phyloP scores from a whole-genome alignment of 2,888 invertebrate genomes.

The Drosophila macrospina region DNA sequence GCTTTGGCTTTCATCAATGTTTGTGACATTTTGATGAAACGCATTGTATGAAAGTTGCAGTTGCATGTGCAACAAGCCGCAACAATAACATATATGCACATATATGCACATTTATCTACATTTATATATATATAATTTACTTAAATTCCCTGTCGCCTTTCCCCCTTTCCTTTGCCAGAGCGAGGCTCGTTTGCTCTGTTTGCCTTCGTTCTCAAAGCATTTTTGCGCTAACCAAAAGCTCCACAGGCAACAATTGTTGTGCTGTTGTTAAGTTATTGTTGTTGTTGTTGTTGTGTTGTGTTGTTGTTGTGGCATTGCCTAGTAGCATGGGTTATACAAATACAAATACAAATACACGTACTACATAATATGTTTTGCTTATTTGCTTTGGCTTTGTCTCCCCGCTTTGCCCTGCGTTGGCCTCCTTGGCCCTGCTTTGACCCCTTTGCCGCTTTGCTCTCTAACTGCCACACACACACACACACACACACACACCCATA shows the following conservation, averaged over 20 bases:
- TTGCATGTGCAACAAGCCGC: constrained; percentile 40
- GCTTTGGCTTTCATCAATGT: constrained; percentile 2
- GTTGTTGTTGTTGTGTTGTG: constrained; percentile 23
- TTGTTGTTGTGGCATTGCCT: constrained; percentile 46
- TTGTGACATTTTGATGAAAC: constrained; percentile 43
- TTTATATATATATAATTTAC: too few relatives aligned
- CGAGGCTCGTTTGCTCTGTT: neutral
- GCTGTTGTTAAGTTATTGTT: too few relatives aligned
- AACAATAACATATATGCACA: constrained; percentile 27
- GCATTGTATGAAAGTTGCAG: constrained; percentile 19
- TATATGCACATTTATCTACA: neutral
- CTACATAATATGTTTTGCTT: constrained; percentile 62
- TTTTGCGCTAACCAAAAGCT: constrained; percentile 46
- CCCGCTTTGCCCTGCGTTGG: neutral
- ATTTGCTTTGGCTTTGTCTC: constrained; percentile 48
- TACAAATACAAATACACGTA: constrained; percentile 36
- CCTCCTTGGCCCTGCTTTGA: constrained; percentile 8
- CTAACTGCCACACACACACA: constrained; percentile 4
- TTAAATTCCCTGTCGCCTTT: neutral
- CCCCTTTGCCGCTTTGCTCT: neutral
- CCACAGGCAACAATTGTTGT: constrained; percentile 46
- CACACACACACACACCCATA: constrained; percentile 23
- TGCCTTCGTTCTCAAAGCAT: constrained; percentile 22
- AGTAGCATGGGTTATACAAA: constrained; percentile 38
- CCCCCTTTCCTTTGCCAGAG: neutral